These are phyloP conservation scores for Pachydiplax longipennis DNA, from an alignment of 2,888 invertebrate species.

Conservation along the genomic window DNA sequence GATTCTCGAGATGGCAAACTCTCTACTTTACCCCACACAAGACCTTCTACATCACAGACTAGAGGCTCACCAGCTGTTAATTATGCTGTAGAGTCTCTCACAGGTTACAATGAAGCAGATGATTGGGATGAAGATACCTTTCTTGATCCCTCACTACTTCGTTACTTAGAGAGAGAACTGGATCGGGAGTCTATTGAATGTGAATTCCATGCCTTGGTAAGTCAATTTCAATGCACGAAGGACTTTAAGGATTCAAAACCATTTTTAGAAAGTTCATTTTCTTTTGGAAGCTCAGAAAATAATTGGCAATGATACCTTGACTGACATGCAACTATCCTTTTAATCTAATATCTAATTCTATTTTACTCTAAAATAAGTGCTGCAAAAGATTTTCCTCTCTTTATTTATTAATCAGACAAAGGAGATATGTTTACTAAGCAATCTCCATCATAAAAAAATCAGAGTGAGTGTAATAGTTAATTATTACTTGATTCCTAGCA, in stretches of 20 bases:
- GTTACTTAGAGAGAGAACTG: slow-evolving; percentile 71
- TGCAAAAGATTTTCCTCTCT: too few species aligned
- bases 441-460: too few species aligned
- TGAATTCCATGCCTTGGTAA: slow-evolving; percentile 73
- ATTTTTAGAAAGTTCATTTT: too few species aligned
- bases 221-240: not conserved
- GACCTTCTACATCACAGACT: slow-evolving; percentile 13
- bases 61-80: not conserved
- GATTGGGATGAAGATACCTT: slow-evolving; percentile 54
- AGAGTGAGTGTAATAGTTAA: too few species aligned
- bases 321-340: too few species aligned
- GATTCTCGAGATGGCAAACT: slow-evolving; percentile 3
- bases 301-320: too few species aligned
- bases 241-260: not conserved
- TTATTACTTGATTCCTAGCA: too few species aligned
- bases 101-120: not conserved
- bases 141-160: slow-evolving; percentile 70
- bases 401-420: too few species aligned
- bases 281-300: too few species aligned
- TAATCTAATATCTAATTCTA: too few species aligned
- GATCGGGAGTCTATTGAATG: slow-evolving; percentile 73
- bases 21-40: slow-evolving; percentile 2
- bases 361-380: too few species aligned
- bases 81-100: not conserved
- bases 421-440: too few species aligned